Base-by-base conservation (phyloP, 2,113 vertebrate genomes). In the Pelusios castaneus region DNA sequence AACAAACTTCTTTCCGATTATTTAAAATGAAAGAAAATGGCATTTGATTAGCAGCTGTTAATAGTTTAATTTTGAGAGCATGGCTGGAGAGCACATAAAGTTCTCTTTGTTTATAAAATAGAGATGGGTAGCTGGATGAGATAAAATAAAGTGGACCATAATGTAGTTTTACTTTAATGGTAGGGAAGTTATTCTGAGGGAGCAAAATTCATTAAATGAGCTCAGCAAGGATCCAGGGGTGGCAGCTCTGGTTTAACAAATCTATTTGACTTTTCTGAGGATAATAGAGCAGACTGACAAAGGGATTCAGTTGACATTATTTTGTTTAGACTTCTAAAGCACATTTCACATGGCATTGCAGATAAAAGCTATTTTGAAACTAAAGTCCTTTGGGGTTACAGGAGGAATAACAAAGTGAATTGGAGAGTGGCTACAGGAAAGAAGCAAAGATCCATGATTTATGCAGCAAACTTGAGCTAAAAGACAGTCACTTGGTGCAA, bases 311-410 rank as follows among this genome's bases (percentile, higher is more conserved):
- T 10, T 95, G 92, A 86, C 87, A 91, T 95, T 97, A 89, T 96
- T 97, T 97, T 96, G 85, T 96, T 97, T 95, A 95, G 92, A 87
- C 56, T 97, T 98, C 84, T 95, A 97, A 98, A 97, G 87, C 73
- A 85, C 58, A 92, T 88, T 96, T 98, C 94, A 51, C 7, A 12
- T 85, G 82, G 27, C 6, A 75, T 51, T 90, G 91, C 82, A 96
- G 89, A 97, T 96, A 96, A 98, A 97, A 97, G 87, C 2, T 41
- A 85, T 93, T 97, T 94, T 95, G 82, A 96, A 98, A 96, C 87
- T 87, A 89, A 92, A 94, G 45, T 76, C 85, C 93, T 77, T 89
- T 85, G 80, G 76, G 77, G 17, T 94, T 95, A 85, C 51, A 89
- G 24, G 43, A 91, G 24, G 41, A 96, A 92, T 78, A 92, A 95